Evolutionary conservation across 2,888 invertebrate species (phyloP).

Genomic region (Odontothrips loti): DNA sequence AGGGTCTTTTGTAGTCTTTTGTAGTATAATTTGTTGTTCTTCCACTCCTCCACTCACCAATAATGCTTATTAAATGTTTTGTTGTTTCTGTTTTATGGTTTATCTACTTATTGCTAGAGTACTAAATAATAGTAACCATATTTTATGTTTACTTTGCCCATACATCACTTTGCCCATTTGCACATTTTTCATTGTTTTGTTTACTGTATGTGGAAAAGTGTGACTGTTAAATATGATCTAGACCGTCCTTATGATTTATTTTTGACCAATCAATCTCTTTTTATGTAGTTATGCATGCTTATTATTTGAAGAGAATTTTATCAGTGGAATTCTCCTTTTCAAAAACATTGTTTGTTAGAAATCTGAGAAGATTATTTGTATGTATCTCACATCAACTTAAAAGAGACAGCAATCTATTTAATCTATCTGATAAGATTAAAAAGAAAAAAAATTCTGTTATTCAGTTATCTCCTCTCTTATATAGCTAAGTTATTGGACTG

Average conservation of each 20-base stretch:
- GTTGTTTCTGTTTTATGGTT: neutral
- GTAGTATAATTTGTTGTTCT: neutral
- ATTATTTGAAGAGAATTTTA: neutral
- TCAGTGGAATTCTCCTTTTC: neutral
- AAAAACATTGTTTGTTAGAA: neutral
- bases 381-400: too few relatives aligned
- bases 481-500: constrained; percentile 5
- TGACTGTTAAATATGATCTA: neutral
- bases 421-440: neutral
- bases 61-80: neutral
- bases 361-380: neutral
- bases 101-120: neutral
- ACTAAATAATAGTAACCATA: neutral
- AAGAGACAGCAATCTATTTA: neutral
- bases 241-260: constrained; percentile 12
- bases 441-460: too few relatives aligned
- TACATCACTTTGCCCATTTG: neutral
- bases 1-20: neutral
- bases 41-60: neutral
- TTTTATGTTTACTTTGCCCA: neutral
- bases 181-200: neutral
- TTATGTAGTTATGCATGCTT: neutral
- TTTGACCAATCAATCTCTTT: neutral
- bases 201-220: neutral
- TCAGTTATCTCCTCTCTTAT: too few relatives aligned